A percentile compares a stretch with the other conserved stretches of the same genome.
Evolutionary conservation across 2,888 invertebrate genomes (phyloP).

Genomic region (Neoascia interrupta): DNA sequence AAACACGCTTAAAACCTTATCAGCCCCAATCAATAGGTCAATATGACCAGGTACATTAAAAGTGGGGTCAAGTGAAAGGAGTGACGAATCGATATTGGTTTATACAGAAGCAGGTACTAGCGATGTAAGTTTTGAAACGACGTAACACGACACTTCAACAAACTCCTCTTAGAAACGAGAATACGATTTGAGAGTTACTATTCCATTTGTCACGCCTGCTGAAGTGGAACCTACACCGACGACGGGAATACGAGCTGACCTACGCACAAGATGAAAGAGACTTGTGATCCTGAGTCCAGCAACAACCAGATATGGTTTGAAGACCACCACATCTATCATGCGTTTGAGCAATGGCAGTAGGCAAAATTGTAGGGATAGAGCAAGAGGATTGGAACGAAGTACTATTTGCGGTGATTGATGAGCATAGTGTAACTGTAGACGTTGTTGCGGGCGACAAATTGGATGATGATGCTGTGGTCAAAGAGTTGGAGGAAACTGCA

Average conservation of each 20-base stretch:
- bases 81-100: not conserved
- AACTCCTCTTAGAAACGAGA: no score
- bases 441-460: no score
- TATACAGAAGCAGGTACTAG: not conserved
- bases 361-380: no score
- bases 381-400: no score
- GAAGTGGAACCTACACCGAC: not conserved
- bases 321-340: conserved; percentile 2
- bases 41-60: not conserved
- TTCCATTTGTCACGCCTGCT: not conserved
- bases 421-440: no score
- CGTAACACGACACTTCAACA: not conserved
- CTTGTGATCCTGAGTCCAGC: not conserved
- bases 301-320: not conserved
- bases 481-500: no score
- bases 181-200: no score
- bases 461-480: no score
- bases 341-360: not conserved
- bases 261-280: not conserved
- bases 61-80: no score
- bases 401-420: no score
- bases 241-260: not conserved
- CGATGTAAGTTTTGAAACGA: not conserved
- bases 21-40: conserved; percentile 2
- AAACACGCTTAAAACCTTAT: conserved; percentile 5